phyloP scores from a whole-genome alignment of 2,888 invertebrate genomes.

The Pachymerium ferrugineum region DNA sequence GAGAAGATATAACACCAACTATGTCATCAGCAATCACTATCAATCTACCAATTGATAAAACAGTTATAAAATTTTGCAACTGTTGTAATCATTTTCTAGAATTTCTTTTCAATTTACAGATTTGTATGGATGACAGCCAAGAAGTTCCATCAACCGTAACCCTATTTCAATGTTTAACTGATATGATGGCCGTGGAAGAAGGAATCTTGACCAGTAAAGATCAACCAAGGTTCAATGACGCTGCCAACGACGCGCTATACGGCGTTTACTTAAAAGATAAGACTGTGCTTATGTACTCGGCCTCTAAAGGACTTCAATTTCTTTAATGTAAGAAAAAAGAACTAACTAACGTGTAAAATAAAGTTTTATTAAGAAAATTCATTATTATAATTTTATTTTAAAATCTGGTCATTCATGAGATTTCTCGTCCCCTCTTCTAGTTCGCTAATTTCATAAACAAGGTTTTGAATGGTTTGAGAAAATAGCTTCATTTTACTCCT shows the following conservation, averaged over 20 bases:
- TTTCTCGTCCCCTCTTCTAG: too few relatives aligned
- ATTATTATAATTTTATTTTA: neutral
- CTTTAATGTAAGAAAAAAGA: neutral
- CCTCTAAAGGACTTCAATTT: slow-evolving; percentile 1
- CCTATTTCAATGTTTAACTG: slow-evolving; percentile 23
- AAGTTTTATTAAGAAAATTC: neutral
- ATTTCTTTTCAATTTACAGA: neutral
- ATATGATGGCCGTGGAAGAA: slow-evolving; percentile 32
- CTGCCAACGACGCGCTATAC: slow-evolving; percentile 21
- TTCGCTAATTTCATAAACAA: neutral
- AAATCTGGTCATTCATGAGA: too few relatives aligned
- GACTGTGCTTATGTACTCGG: neutral
- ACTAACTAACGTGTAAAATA: too few relatives aligned
- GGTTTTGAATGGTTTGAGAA: neutral
- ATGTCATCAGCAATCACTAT: too few relatives aligned
- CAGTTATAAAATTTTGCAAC: too few relatives aligned
- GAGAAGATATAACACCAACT: too few relatives aligned
- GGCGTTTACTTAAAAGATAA: slow-evolving; percentile 15
- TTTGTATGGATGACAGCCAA: neutral
- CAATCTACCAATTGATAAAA: too few relatives aligned
- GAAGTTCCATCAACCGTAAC: slow-evolving; percentile 29
- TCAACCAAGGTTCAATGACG: slow-evolving; percentile 18
- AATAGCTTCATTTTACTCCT: neutral
- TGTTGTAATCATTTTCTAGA: too few relatives aligned
- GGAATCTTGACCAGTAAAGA: neutral